phyloP scores from a whole-genome alignment of 2,888 invertebrate genomes.

The Troides oblongomaculatus region DNA sequence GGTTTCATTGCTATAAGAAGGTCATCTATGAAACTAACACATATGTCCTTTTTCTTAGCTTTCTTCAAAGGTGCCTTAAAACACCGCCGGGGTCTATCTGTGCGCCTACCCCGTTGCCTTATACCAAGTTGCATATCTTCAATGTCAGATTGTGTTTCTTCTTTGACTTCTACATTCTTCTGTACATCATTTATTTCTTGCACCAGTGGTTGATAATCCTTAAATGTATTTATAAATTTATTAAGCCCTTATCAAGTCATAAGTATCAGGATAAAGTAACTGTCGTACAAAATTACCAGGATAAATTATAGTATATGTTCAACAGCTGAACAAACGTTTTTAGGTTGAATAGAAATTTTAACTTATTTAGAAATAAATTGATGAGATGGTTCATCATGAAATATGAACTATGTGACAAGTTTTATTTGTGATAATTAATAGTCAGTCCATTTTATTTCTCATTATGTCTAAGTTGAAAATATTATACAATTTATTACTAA shows the following conservation, averaged over 20 bases:
- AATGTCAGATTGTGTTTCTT: slow-evolving; percentile 47
- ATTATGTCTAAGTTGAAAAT: no score
- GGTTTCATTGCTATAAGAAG: slow-evolving; percentile 61
- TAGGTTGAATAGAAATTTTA: no score
- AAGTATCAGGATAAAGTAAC: no score
- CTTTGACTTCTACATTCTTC: slow-evolving; percentile 44
- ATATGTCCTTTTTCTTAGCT: slow-evolving; percentile 43
- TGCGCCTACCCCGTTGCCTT: slow-evolving; percentile 54
- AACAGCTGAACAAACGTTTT: no score
- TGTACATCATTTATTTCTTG: slow-evolving; percentile 32
- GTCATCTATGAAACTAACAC: slow-evolving; percentile 56
- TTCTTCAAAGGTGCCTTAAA: slow-evolving; percentile 32
- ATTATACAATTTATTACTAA: no score
- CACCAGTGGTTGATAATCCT: slow-evolving; percentile 39
- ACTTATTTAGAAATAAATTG: no score
- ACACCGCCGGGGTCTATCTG: slow-evolving; percentile 55
- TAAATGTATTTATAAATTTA: slow-evolving; percentile 29
- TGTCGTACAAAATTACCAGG: no score
- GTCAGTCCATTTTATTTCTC: no score
- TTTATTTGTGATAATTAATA: no score
- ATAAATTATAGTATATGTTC: no score
- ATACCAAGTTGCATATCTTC: slow-evolving; percentile 44
- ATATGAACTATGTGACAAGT: no score
- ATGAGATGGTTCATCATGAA: no score
- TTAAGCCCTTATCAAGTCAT: neutral